These are phyloP conservation scores for Plebejus argus DNA, from an alignment of 2,888 invertebrate species.

Conservation along the genomic window DNA sequence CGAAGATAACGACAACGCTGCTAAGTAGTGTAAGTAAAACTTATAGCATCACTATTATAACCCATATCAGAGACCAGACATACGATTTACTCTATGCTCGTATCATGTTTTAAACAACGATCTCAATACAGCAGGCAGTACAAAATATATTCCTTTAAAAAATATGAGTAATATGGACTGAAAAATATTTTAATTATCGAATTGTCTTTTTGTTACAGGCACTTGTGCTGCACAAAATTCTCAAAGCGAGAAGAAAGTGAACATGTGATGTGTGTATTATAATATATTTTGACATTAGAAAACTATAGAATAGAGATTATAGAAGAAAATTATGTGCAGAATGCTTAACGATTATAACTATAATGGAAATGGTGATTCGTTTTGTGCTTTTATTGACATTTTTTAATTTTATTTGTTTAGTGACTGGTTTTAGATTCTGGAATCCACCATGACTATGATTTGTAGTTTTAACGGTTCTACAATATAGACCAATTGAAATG, in stretches of 20 bases:
- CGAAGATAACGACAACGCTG: constrained; percentile 7
- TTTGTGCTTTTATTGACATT: background rate
- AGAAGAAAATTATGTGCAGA: background rate
- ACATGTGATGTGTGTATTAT: background rate
- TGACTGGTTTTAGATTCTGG: background rate
- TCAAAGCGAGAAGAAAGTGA: background rate
- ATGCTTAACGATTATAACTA: background rate
- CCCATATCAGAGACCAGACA: too few relatives aligned
- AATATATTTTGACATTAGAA: background rate
- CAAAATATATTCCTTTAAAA: too few relatives aligned
- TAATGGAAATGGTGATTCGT: background rate
- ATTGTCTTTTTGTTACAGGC: background rate
- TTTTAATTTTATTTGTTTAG: background rate
- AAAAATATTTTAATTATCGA: too few relatives aligned
- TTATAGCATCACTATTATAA: background rate
- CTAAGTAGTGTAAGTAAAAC: background rate
- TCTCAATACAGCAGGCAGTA: too few relatives aligned
- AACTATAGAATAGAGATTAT: background rate
- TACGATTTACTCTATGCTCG: too few relatives aligned
- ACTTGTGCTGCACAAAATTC: background rate
- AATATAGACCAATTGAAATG: background rate
- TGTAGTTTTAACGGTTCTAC: background rate
- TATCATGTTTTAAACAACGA: too few relatives aligned
- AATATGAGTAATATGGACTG: too few relatives aligned
- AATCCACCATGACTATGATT: background rate